phyloP scores from a whole-genome alignment of 2,888 invertebrate genomes.

The Aquatica leii region DNA sequence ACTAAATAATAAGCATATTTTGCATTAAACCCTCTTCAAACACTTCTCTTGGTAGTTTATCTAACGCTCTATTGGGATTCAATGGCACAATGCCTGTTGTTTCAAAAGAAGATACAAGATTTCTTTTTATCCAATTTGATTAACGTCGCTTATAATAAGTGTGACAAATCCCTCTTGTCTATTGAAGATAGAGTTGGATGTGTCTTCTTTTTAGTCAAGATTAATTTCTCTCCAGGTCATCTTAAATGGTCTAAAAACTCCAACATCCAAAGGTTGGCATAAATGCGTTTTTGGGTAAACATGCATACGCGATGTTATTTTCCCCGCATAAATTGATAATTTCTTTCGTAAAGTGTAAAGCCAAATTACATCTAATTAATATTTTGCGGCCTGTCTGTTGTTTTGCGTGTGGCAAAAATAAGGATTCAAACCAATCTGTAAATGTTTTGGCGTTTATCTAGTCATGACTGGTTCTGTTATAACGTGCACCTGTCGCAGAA shows the following conservation, averaged over 20 bases:
- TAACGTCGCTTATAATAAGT: neutral
- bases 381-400: conserved; percentile 41
- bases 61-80: too few relatives aligned
- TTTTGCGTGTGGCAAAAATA: conserved; percentile 11
- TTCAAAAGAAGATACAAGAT: too few relatives aligned
- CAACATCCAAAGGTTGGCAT: conserved; percentile 43
- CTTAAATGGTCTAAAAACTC: conserved; percentile 46
- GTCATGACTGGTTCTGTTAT: conserved; percentile 36
- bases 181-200: conserved; percentile 5
- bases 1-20: too few relatives aligned
- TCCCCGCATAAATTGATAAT: conserved; percentile 38
- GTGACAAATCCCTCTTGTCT: conserved; percentile 12
- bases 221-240: conserved; percentile 38
- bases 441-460: conserved; percentile 43
- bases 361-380: conserved; percentile 51
- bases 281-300: conserved; percentile 49
- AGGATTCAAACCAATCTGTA: conserved; percentile 45
- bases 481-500: conserved; percentile 41
- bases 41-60: too few relatives aligned
- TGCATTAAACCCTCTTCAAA: too few relatives aligned
- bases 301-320: conserved; percentile 48
- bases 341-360: conserved; percentile 26
- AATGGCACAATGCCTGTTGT: too few relatives aligned
- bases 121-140: conserved; percentile 8
- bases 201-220: conserved; percentile 10